Conservation (phyloP, 2,888 invertebrate species). For the Melangyna quadrimaculata region DNA sequence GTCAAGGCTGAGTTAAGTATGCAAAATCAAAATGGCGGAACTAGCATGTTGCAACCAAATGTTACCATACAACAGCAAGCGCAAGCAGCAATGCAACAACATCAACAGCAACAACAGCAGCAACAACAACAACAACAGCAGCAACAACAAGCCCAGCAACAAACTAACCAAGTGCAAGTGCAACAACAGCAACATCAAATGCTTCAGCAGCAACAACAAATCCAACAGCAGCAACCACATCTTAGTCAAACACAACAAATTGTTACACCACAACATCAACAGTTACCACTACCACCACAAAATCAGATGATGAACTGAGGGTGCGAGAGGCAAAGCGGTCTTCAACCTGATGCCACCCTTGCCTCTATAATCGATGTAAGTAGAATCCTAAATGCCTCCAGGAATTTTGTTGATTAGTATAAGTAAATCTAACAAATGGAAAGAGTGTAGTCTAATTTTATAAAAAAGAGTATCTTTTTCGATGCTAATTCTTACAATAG, state of each 20-base stretch:
- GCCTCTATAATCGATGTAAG: conserved; percentile 69
- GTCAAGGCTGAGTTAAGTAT: conserved; percentile 86
- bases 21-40: conserved; percentile 79
- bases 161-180: no score
- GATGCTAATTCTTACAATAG: background rate
- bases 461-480: background rate
- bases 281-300: conserved; percentile 70
- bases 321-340: conserved; percentile 63
- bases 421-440: background rate
- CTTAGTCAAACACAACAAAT: conserved; percentile 76
- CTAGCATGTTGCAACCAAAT: conserved; percentile 79
- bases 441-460: background rate
- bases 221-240: conserved; percentile 75
- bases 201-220: conserved; percentile 79
- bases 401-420: conserved; percentile 55
- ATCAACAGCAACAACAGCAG: conserved; percentile 74
- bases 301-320: conserved; percentile 68
- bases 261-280: conserved; percentile 75
- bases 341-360: conserved; percentile 47
- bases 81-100: conserved; percentile 77
- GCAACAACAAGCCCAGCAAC: conserved; percentile 75
- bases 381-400: conserved; percentile 62
- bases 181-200: conserved; percentile 82
- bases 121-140: conserved; percentile 71
- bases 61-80: conserved; percentile 76